Percentiles rank a stretch among this genome's conserved stretches.
These are phyloP conservation scores for Macrotus californicus DNA, from an alignment of 2,113 vertebrate species.

Conservation along the genomic window DNA sequence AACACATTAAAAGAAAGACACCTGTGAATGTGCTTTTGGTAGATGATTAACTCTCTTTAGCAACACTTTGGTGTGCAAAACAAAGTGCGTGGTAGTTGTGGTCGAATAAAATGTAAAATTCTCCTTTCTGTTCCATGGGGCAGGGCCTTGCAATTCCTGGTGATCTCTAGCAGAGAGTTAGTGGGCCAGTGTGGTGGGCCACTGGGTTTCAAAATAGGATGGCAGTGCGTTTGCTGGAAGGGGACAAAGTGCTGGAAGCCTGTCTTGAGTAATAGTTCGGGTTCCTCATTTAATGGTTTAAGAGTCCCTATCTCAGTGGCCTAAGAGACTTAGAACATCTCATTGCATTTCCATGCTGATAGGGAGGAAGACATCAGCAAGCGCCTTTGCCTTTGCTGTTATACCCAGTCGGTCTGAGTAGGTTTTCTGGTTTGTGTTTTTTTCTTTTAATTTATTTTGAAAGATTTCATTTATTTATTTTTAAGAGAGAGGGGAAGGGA, in stretches of 20 bases:
- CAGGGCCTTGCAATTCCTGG: background rate
- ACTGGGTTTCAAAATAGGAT: slow-evolving; percentile 7
- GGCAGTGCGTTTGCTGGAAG: background rate
- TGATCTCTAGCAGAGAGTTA: background rate
- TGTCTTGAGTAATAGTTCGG: background rate
- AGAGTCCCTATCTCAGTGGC: background rate
- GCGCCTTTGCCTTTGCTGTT: background rate
- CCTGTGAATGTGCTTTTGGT: background rate
- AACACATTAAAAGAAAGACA: slow-evolving; percentile 22
- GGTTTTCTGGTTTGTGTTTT: background rate
- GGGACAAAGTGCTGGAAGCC: background rate
- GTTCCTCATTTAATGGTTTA: background rate
- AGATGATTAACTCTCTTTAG: slow-evolving; percentile 16
- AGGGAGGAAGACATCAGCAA: background rate
- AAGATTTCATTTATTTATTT: too few species aligned
- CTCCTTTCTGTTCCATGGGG: slow-evolving; percentile 33
- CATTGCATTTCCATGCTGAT: background rate
- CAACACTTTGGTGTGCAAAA: background rate
- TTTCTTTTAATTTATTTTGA: background rate
- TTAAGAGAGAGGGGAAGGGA: too few species aligned
- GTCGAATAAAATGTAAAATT: background rate
- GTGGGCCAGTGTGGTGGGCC: background rate
- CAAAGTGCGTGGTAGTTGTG: background rate
- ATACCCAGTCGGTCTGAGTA: background rate
- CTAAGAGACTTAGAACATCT: background rate